Base-by-base conservation (phyloP, 2,797 vertebrate species). In the Dallia pectoralis region DNA sequence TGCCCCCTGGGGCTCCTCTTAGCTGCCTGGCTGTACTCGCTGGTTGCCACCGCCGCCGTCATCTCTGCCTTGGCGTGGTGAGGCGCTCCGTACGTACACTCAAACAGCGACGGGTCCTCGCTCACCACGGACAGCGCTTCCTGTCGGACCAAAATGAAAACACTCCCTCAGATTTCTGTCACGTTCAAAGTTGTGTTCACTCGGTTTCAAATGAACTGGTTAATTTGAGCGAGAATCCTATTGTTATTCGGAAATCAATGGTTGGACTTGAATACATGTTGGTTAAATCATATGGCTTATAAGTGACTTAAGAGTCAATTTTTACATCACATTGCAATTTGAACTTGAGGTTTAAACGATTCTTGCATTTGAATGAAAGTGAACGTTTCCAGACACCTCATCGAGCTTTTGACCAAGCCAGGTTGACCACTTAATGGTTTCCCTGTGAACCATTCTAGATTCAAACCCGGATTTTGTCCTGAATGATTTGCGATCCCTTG, bases 101-200 rank as follows among this genome's bases (percentile, higher is more conserved):
- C 94, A 4, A 95, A 96, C 86, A 95, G 77, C 0, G 95, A 95
- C 87, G 95, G 95, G 85, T 96, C 95, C 87, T 95, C 95, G 44
- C 94, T 96, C 89, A 96, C 95, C 76, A 96, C 94, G n/a, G 94
- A 95, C 77, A 95, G 77, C 0, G 94, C 95, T 94, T 96, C 95
- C 95, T 96, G 83, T 30, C 32, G 5, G 14, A 29, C 3, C 22
- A 62, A 62, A 14, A 30, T 15, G 14, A 25, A 0, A 40, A 71
- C 25, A 71, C 69, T 19, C 56, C 27, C 56, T 61, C 27, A 61
- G 56, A 22, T 61, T 14, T 61, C 56, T 14, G 14, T 61, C 8
- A 61, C 56, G 27, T 25, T 27, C 56, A 27, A 22, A 61, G 25
- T 25, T 14, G 4, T 25, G 19, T 61, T 61, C 56, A 22, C 22